Conservation (phyloP, 2,797 vertebrate genomes). For the Thripadectes ignobilis region DNA sequence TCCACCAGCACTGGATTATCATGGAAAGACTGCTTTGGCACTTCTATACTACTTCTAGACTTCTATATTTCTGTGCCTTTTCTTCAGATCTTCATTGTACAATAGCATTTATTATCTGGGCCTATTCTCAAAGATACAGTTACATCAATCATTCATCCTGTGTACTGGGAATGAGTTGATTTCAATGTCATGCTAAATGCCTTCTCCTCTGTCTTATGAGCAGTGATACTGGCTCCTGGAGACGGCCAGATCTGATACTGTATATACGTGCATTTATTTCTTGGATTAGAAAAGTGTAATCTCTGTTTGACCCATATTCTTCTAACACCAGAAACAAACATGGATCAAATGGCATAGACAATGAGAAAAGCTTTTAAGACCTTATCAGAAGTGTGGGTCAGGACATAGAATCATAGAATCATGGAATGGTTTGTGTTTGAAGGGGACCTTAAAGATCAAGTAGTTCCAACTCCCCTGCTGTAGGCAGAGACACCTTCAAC, state of each 20-base stretch:
- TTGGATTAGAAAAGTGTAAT: no score
- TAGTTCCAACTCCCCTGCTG: neutral
- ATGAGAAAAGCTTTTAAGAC: no score
- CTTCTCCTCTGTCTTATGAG: neutral
- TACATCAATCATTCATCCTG: neutral
- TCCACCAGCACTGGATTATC: neutral
- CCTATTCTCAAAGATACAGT: neutral
- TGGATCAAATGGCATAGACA: no score
- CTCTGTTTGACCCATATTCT: no score
- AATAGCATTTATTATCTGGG: neutral
- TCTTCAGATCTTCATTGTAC: neutral
- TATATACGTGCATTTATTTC: no score
- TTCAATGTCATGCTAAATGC: neutral
- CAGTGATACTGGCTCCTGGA: neutral
- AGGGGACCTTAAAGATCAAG: neutral
- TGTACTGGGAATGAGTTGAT: neutral
- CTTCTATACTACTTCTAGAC: no score
- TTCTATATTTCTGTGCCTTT: neutral
- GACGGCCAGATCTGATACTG: neutral
- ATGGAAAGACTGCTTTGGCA: neutral
- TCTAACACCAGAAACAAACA: no score
- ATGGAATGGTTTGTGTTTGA: neutral
- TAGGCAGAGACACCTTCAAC: neutral
- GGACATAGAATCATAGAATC: no score
- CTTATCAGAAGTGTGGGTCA: no score